A percentile compares a stretch with the other conserved stretches of the same genome.
These are phyloP conservation scores for Xiphophorus hellerii DNA, from an alignment of 2,113 vertebrate genomes.

Conservation along the genomic window DNA sequence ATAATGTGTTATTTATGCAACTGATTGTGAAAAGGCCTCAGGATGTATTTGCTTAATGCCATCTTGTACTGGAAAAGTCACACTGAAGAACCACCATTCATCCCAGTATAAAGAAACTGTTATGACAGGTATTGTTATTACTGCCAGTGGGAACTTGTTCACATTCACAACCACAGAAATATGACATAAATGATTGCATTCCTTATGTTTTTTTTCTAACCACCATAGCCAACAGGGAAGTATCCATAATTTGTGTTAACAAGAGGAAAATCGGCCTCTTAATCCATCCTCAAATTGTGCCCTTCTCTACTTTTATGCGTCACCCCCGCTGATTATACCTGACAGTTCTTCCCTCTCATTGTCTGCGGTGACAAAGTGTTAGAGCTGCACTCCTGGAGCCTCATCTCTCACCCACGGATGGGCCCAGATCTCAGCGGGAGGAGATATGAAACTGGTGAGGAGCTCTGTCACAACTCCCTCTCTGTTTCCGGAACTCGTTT, in stretches of 20 bases:
- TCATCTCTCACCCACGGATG: conserved; percentile 64
- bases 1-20: conserved; percentile 48
- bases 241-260: conserved; percentile 64
- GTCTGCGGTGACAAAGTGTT: conserved; percentile 66
- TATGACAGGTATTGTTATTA: conserved; percentile 20
- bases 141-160: conserved; percentile 23
- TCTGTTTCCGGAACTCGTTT: conserved; percentile 64
- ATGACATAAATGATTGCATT: conserved; percentile 46
- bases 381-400: conserved; percentile 40
- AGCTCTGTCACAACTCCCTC: conserved; percentile 64
- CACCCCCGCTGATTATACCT: conserved; percentile 59
- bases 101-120: conserved; percentile 14
- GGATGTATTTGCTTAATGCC: conserved; percentile 44
- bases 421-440: conserved; percentile 63
- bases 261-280: conserved; percentile 48
- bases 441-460: conserved; percentile 64
- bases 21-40: conserved; percentile 2
- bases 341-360: conserved; percentile 59
- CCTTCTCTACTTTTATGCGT: conserved; percentile 45
- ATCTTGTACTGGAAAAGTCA: conserved; percentile 38
- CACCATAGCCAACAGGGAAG: conserved; percentile 29
- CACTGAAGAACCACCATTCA: conserved; percentile 8
- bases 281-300: conserved; percentile 52
- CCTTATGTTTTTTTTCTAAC: conserved; percentile 36
- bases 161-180: conserved; percentile 16